Conservation (phyloP, 2,888 invertebrate genomes). For the Salticus scenicus region DNA sequence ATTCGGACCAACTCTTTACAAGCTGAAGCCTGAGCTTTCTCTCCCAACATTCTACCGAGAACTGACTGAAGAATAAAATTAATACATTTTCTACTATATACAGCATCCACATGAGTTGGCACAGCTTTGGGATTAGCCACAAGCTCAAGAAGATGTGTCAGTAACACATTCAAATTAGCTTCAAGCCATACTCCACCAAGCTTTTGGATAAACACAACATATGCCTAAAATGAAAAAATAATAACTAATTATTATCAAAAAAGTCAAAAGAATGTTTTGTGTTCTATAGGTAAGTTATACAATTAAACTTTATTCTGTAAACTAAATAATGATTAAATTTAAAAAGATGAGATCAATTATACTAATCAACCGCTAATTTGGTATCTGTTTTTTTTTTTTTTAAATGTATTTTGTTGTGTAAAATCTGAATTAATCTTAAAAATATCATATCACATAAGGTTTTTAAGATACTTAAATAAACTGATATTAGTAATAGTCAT, state of each 20-base stretch:
- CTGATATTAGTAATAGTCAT: no score
- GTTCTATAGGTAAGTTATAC: background rate
- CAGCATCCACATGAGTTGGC: constrained; percentile 96
- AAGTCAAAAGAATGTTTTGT: no score
- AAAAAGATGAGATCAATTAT: no score
- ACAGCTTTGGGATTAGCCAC: constrained; percentile 96
- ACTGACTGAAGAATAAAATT: constrained; percentile 94
- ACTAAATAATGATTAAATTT: no score
- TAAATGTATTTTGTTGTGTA: no score
- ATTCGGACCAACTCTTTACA: constrained; percentile 95
- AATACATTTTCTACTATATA: constrained; percentile 97
- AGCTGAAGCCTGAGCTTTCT: constrained; percentile 94
- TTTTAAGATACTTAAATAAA: no score
- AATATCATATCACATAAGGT: no score
- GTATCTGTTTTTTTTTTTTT: no score
- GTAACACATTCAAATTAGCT: constrained; percentile 87
- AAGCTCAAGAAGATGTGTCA: constrained; percentile 92
- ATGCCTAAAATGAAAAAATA: constrained; percentile 81
- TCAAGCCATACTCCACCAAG: constrained; percentile 97
- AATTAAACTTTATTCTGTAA: background rate
- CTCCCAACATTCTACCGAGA: constrained; percentile 94
- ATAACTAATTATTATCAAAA: no score
- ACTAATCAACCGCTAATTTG: no score
- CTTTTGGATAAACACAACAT: constrained; percentile 94
- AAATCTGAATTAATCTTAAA: no score